Conservation (phyloP, 2,113 vertebrate species). For the Clarias macrocephalus region DNA sequence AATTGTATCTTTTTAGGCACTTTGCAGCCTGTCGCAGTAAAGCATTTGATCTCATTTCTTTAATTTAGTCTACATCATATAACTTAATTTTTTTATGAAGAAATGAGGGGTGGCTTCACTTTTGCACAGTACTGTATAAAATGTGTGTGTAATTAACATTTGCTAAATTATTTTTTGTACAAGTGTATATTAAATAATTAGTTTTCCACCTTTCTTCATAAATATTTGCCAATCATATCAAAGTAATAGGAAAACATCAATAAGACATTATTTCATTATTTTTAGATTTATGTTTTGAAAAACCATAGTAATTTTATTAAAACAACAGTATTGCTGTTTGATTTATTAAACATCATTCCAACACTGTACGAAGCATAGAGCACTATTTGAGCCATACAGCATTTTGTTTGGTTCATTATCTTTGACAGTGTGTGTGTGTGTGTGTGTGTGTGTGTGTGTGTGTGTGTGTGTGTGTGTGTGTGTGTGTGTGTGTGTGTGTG, state of each 20-base stretch:
- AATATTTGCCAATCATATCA: conserved; percentile 69
- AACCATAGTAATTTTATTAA: conserved; percentile 53
- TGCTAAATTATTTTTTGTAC: conserved; percentile 46
- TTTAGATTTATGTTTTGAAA: conserved; percentile 50
- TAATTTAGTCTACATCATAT: no score
- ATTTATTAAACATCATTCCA: conserved; percentile 58
- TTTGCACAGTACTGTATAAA: no score
- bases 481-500: not conserved
- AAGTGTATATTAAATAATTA: conserved; percentile 64
- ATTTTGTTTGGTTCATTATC: conserved; percentile 7
- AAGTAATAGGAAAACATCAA: not conserved
- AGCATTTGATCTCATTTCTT: no score
- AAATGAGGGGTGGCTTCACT: no score
- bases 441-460: conserved; percentile 24
- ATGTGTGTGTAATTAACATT: no score
- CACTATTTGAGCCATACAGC: conserved; percentile 56
- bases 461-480: conserved; percentile 7
- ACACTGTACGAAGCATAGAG: conserved; percentile 56
- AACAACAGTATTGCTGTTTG: conserved; percentile 39
- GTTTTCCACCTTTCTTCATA: conserved; percentile 58
- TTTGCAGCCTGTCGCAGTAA: no score
- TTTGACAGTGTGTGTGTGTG: not conserved
- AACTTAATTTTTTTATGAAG: no score
- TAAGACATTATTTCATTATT: conserved; percentile 29
- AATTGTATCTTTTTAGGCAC: no score